Percentiles rank a stretch among this genome's conserved stretches.
Conservation (phyloP, 2,888 invertebrate species). For the Chironomus riparius region DNA sequence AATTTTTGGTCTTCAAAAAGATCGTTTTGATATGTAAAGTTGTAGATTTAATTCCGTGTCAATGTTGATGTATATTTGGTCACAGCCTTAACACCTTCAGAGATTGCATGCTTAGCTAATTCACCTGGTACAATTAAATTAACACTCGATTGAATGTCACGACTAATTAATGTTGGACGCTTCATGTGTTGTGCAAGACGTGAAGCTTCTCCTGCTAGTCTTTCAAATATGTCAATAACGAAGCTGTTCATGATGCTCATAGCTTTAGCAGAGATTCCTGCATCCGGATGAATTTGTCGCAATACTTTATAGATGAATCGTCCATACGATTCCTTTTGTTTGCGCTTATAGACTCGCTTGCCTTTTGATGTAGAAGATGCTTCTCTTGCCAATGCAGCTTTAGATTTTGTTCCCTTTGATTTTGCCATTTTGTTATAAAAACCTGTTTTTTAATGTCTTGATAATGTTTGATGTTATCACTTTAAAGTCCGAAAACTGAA, state of each 20-base stretch:
- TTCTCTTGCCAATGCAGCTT: too few species aligned
- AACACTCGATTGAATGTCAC: not conserved
- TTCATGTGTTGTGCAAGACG: not conserved
- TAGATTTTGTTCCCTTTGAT: too few species aligned
- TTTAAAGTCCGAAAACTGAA: too few species aligned
- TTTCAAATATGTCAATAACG: not conserved
- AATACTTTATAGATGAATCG: not conserved
- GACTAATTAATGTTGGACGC: not conserved
- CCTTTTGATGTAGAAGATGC: too few species aligned
- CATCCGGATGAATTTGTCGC: not conserved
- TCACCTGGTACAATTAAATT: not conserved
- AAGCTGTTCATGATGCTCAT: too few species aligned
- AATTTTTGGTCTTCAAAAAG: too few species aligned
- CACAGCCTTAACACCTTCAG: not conserved
- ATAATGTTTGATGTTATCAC: too few species aligned
- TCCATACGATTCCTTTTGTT: too few species aligned
- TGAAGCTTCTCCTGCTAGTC: not conserved
- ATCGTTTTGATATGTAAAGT: too few species aligned
- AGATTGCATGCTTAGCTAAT: not conserved
- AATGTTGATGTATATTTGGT: not conserved
- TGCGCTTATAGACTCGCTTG: too few species aligned
- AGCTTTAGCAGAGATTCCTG: not conserved
- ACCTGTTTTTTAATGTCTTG: too few species aligned
- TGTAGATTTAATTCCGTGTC: not conserved
- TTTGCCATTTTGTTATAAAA: too few species aligned